Evolutionary conservation across 2,888 invertebrate species (phyloP).

Genomic region (Timema podura): DNA sequence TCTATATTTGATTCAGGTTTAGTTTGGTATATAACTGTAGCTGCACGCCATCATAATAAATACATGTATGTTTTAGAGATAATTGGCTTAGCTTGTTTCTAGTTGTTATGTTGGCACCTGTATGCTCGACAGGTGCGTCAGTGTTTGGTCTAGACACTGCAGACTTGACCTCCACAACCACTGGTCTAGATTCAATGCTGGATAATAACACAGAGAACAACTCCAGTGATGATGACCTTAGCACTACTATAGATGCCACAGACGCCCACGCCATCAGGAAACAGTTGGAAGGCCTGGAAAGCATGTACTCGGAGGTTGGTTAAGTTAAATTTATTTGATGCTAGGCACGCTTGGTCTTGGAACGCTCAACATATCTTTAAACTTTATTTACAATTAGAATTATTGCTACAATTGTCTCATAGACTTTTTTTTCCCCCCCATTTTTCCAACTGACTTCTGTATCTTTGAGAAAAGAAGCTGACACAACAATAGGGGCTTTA

Average conservation of each 20-base stretch:
- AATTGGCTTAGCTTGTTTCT: too few species aligned
- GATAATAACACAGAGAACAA: slow-evolving; percentile 54
- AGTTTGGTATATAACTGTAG: too few species aligned
- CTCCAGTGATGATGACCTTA: slow-evolving; percentile 64
- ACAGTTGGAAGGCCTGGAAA: slow-evolving; percentile 77
- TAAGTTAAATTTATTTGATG: neutral
- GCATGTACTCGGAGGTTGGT: slow-evolving; percentile 78
- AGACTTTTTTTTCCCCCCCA: neutral
- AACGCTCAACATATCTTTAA: too few species aligned
- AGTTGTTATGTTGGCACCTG: too few species aligned
- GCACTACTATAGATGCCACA: slow-evolving; percentile 53
- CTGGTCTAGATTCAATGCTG: slow-evolving; percentile 70
- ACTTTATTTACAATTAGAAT: too few species aligned
- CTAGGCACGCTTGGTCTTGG: neutral
- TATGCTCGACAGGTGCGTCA: slow-evolving; percentile 36
- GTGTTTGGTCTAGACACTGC: slow-evolving; percentile 70
- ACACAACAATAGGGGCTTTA: too few species aligned
- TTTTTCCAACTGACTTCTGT: neutral
- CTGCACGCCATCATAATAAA: too few species aligned
- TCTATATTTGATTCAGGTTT: too few species aligned
- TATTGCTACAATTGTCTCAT: neutral
- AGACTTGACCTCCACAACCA: slow-evolving; percentile 75
- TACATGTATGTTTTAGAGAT: too few species aligned
- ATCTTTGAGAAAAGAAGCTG: too few species aligned
- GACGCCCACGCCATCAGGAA: slow-evolving; percentile 74